phyloP scores from a whole-genome alignment of 1,140 invertebrate species.

The Zaprionus nigranus region DNA sequence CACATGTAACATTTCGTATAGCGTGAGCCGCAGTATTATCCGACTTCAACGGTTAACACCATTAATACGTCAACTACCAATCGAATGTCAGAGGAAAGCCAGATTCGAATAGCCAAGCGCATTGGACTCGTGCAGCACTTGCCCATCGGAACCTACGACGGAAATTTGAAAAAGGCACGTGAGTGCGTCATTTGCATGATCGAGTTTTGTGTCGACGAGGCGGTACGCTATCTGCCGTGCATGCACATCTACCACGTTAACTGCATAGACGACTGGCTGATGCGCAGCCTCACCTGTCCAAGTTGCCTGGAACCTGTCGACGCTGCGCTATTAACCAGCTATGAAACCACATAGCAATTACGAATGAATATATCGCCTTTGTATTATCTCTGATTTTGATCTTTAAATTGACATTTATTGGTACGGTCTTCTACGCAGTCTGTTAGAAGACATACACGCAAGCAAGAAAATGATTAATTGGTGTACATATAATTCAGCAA shows the following conservation, averaged over 20 bases:
- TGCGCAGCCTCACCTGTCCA: constrained; percentile 94
- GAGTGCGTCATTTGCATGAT: constrained; percentile 99
- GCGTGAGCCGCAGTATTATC: constrained; percentile 85
- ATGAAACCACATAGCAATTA: constrained; percentile 86
- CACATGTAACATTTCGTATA: constrained; percentile 1
- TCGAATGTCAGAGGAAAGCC: constrained; percentile 91
- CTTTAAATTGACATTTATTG: neutral
- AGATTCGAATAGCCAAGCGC: constrained; percentile 95
- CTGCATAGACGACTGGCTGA: constrained; percentile 96
- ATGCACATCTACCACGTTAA: constrained; percentile 97
- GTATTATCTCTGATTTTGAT: neutral
- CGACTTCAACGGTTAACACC: constrained; percentile 85
- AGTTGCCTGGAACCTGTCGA: constrained; percentile 98
- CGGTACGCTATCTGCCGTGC: constrained; percentile 95
- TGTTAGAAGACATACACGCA: neutral
- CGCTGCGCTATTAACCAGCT: constrained; percentile 94
- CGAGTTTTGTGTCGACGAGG: constrained; percentile 91
- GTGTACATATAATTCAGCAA: constrained; percentile 34
- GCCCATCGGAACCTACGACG: constrained; percentile 93
- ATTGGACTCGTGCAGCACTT: constrained; percentile 95
- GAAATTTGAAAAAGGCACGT: constrained; percentile 90
- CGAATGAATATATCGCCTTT: neutral
- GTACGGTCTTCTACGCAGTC: neutral
- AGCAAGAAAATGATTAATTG: constrained; percentile 14
- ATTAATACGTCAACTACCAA: constrained; percentile 18